Conservation (phyloP, 2,888 invertebrate genomes). For the Eupithecia subumbrata region DNA sequence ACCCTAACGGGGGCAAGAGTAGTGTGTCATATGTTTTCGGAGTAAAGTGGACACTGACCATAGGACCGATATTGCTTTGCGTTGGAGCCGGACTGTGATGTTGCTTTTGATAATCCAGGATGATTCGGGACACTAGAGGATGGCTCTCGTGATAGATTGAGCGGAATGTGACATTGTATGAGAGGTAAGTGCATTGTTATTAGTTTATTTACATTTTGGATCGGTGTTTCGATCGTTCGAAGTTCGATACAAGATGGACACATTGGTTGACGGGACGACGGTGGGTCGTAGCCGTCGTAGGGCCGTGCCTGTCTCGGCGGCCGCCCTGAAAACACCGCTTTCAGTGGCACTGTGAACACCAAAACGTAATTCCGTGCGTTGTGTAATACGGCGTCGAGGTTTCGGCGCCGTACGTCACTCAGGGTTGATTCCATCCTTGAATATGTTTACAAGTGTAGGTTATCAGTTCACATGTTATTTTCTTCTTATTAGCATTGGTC, state of each 20-base stretch:
- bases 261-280: conserved; percentile 68
- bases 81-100: conserved; percentile 79
- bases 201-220: conserved; percentile 78
- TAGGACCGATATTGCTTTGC: conserved; percentile 82
- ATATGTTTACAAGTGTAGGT: conserved; percentile 43
- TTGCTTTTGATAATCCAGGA: conserved; percentile 79
- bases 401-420: conserved; percentile 36
- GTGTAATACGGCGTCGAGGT: conserved; percentile 64
- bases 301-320: conserved; percentile 57
- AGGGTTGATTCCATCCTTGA: conserved; percentile 34
- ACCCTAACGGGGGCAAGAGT: conserved; percentile 70
- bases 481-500: conserved; percentile 45
- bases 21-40: conserved; percentile 83
- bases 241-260: conserved; percentile 75
- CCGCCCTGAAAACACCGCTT: conserved; percentile 54
- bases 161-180: conserved; percentile 84
- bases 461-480: conserved; percentile 44
- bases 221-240: conserved; percentile 61
- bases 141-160: conserved; percentile 80
- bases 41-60: conserved; percentile 80
- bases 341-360: conserved; percentile 46
- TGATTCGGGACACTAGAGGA: conserved; percentile 77
- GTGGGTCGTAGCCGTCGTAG: conserved; percentile 61
- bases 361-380: conserved; percentile 58
- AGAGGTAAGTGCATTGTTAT: conserved; percentile 76